A percentile compares a stretch with the other conserved stretches of the same genome.
phyloP scores from a whole-genome alignment of 2,888 invertebrate genomes.

The Eledone cirrhosa region DNA sequence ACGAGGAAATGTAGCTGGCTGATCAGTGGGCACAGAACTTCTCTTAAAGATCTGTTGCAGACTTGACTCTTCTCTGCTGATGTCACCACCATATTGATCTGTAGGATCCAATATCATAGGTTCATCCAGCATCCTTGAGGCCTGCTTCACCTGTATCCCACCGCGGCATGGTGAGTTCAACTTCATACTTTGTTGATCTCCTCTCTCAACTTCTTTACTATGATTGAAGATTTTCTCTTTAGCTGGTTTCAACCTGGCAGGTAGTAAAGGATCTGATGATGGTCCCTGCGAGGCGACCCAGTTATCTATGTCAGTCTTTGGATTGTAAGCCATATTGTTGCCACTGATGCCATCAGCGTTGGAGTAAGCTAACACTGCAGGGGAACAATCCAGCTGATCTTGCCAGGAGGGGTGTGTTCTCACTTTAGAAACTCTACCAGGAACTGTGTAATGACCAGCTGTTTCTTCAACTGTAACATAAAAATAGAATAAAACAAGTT shows the following conservation, averaged over 20 bases:
- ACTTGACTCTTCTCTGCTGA: conserved; percentile 21
- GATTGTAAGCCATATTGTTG: not conserved
- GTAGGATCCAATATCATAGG: not conserved
- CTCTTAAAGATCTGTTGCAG: conserved; percentile 11
- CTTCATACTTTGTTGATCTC: conserved; percentile 58
- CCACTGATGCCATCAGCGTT: not conserved
- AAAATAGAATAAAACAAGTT: conserved; percentile 1
- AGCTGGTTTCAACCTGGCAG: conserved; percentile 72
- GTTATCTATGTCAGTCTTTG: not conserved
- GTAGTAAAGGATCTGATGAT: conserved; percentile 71
- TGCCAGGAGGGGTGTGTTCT: conserved; percentile 10
- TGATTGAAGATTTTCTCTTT: conserved; percentile 75
- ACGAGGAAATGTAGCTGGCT: conserved; percentile 1
- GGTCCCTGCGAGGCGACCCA: conserved; percentile 5
- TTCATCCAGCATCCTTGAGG: not conserved
- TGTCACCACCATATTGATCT: not conserved
- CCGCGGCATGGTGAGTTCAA: conserved; percentile 30
- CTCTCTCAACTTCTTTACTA: conserved; percentile 77
- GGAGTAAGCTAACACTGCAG: not conserved
- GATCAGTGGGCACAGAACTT: conserved; percentile 3
- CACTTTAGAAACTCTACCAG: conserved; percentile 6
- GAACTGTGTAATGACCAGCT: conserved; percentile 1
- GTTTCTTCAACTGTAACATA: not conserved
- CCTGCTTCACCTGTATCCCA: conserved; percentile 34
- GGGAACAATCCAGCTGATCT: not conserved